phyloP scores from a whole-genome alignment of 1,140 invertebrate genomes.

The Lepidotrigona ventralis region DNA sequence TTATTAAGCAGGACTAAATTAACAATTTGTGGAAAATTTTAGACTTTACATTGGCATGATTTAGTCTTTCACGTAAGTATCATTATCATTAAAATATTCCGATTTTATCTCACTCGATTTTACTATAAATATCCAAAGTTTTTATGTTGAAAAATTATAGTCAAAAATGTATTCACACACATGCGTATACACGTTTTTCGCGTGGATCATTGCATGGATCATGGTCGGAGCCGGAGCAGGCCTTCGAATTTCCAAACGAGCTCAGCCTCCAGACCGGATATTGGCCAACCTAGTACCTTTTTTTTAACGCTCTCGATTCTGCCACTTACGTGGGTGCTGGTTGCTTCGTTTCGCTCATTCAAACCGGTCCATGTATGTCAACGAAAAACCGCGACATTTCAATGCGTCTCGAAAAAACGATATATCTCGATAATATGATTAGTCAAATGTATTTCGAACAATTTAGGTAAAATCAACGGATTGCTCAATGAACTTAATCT shows the following conservation, averaged over 20 bases:
- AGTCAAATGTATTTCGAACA: no score
- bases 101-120: background rate
- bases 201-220: conserved; percentile 67
- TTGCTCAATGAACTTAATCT: no score
- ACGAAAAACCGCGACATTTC: background rate
- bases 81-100: no score
- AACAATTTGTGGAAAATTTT: no score
- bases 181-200: conserved; percentile 25
- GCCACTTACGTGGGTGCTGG: conserved; percentile 39
- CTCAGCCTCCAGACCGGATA: conserved; percentile 63
- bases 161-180: background rate
- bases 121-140: no score
- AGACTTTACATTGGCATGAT: no score
- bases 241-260: conserved; percentile 71
- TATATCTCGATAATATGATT: background rate
- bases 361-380: conserved; percentile 11
- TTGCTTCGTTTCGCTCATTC: conserved; percentile 33
- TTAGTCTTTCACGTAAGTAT: no score
- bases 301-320: conserved; percentile 48
- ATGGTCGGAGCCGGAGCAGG: conserved; percentile 47
- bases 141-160: background rate
- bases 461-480: no score
- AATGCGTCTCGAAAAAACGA: background rate
- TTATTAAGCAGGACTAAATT: no score
- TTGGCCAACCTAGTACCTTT: conserved; percentile 63